phyloP scores from a whole-genome alignment of 2,888 invertebrate genomes.

The Callyntrura guangdongensis region DNA sequence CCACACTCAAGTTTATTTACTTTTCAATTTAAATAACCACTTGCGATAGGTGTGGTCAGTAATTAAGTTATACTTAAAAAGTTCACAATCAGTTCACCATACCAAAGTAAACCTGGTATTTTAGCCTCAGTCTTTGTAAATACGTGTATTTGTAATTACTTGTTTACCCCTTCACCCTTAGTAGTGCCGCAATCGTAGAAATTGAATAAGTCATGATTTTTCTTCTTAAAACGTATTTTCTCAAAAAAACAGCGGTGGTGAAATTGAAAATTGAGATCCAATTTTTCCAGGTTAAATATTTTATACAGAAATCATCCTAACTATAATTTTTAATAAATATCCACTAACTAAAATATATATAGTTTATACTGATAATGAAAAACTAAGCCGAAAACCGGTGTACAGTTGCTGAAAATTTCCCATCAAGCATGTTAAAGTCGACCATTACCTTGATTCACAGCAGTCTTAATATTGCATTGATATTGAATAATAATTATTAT shows the following conservation, averaged over 20 bases:
- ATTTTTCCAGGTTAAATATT: slow-evolving; percentile 10
- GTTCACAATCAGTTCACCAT: slow-evolving; percentile 66
- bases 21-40: slow-evolving; percentile 58
- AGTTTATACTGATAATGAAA: slow-evolving; percentile 27
- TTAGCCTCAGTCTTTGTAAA: slow-evolving; percentile 40
- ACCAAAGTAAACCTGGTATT: slow-evolving; percentile 49
- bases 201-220: slow-evolving; percentile 6
- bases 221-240: background rate
- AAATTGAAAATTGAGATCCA: slow-evolving; percentile 32
- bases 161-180: slow-evolving; percentile 16
- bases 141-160: slow-evolving; percentile 8
- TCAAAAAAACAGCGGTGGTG: background rate
- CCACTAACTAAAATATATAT: background rate
- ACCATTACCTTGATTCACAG: slow-evolving; percentile 67
- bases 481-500: slow-evolving; percentile 28
- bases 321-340: slow-evolving; percentile 5
- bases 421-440: slow-evolving; percentile 31
- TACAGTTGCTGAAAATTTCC: slow-evolving; percentile 8
- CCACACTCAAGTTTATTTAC: slow-evolving; percentile 74
- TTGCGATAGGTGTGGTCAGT: slow-evolving; percentile 66
- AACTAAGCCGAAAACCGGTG: slow-evolving; percentile 46
- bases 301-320: slow-evolving; percentile 1
- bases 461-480: slow-evolving; percentile 71
- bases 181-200: slow-evolving; percentile 1
- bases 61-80: slow-evolving; percentile 54